A percentile compares a stretch with the other conserved stretches of the same genome.
These are phyloP conservation scores for Tricholaema leucomelas DNA, from an alignment of 2,113 vertebrate genomes.

Conservation along the genomic window DNA sequence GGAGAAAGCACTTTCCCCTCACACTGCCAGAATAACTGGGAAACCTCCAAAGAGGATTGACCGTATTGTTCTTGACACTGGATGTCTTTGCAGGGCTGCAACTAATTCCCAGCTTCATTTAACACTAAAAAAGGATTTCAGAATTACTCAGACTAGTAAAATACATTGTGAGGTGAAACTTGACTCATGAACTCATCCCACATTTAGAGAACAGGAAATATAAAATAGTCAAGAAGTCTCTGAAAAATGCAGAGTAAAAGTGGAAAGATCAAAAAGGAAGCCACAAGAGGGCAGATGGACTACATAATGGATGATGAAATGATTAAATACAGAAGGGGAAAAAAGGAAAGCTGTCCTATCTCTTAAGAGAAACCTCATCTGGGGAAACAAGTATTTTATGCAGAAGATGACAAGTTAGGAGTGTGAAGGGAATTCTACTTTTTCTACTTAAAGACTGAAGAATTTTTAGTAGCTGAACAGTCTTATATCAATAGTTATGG, in stretches of 20 bases:
- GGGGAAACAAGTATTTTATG: conserved; percentile 16
- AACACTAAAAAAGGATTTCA: conserved; percentile 39
- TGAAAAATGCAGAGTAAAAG: conserved; percentile 56
- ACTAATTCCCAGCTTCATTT: conserved; percentile 2
- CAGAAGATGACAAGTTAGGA: conserved; percentile 3
- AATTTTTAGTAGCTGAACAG: neutral
- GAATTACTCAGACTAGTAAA: conserved; percentile 44
- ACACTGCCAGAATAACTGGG: neutral
- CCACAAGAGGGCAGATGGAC: conserved; percentile 67
- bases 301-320: conserved; percentile 63
- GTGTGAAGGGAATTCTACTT: conserved; percentile 13
- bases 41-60: neutral
- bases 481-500: neutral
- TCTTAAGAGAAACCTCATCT: conserved; percentile 21
- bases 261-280: conserved; percentile 68
- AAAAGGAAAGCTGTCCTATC: conserved; percentile 12
- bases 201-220: conserved; percentile 41
- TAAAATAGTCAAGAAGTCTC: conserved; percentile 48
- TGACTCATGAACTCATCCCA: conserved; percentile 44
- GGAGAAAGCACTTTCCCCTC: neutral
- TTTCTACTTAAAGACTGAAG: neutral
- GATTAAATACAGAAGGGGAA: conserved; percentile 23
- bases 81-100: conserved; percentile 23
- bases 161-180: conserved; percentile 14
- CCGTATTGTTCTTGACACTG: neutral